Conservation (phyloP, 2,888 invertebrate genomes). For the Crepidodera aurea region DNA sequence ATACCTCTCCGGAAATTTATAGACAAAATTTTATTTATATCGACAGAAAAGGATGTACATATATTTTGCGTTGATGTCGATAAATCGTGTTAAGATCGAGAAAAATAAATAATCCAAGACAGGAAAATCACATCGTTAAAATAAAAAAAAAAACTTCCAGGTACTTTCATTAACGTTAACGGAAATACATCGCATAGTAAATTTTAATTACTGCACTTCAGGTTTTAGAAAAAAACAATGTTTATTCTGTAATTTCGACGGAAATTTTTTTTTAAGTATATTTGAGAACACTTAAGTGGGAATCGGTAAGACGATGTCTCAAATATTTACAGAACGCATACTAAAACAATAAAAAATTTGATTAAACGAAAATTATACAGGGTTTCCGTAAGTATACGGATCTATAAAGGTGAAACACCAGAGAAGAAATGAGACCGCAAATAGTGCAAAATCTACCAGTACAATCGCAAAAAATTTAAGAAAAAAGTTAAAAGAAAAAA, state of each 20-base stretch:
- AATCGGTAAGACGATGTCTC: neutral
- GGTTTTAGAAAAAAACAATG: no score
- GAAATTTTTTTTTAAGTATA: neutral
- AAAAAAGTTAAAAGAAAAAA: no score
- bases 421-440: no score
- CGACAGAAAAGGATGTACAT: conserved; percentile 8
- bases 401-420: no score
- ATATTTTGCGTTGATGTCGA: conserved; percentile 2
- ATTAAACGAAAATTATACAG: no score
- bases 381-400: no score
- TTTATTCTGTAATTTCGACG: neutral
- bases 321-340: no score
- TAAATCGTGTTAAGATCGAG: neutral
- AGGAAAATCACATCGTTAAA: conserved; percentile 12
- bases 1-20: no score
- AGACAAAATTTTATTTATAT: conserved; percentile 7
- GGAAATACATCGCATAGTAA: conserved; percentile 5
- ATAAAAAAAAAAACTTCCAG: conserved; percentile 3
- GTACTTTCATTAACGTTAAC: conserved; percentile 20
- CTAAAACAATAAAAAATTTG: no score
- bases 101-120: conserved; percentile 12
- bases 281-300: neutral
- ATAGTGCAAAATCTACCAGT: no score
- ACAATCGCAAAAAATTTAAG: no score
- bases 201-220: neutral